Percentiles rank a stretch among this genome's conserved stretches.
phyloP scores from a whole-genome alignment of 2,797 vertebrate species.

The Anguilla marmorata region DNA sequence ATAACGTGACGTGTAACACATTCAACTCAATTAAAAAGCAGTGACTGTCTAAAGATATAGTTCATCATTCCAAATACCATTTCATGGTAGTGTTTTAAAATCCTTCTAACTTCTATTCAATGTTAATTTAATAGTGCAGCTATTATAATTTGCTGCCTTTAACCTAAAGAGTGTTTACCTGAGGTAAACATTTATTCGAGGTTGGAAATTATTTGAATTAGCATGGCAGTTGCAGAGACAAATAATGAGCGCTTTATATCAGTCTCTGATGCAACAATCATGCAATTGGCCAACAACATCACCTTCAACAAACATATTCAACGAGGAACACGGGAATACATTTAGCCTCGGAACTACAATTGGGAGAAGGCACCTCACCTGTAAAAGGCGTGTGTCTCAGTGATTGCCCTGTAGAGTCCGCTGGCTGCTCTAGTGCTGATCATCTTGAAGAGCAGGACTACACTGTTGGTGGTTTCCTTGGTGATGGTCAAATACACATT shows the following conservation, averaged over 20 bases:
- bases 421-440: slow-evolving; percentile 96
- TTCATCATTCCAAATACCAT: neutral
- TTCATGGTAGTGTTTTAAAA: neutral
- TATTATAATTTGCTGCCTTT: too few species aligned
- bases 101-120: neutral
- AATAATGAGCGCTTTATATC: neutral
- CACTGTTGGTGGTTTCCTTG: slow-evolving; percentile 90
- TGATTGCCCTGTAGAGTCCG: slow-evolving; percentile 93
- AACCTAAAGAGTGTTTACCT: too few species aligned
- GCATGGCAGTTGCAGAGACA: neutral
- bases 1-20: neutral
- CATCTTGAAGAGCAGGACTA: slow-evolving; percentile 94
- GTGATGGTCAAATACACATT: slow-evolving; percentile 93
- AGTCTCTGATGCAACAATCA: neutral
- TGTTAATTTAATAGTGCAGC: neutral
- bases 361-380: slow-evolving; percentile 70
- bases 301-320: neutral
- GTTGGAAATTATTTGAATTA: neutral
- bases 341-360: neutral
- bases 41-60: neutral
- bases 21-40: neutral
- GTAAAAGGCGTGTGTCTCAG: slow-evolving; percentile 97
- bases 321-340: neutral
- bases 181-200: too few species aligned
- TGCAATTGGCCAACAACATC: neutral